phyloP scores from a whole-genome alignment of 2,888 invertebrate species.

The Xylota sylvarum region DNA sequence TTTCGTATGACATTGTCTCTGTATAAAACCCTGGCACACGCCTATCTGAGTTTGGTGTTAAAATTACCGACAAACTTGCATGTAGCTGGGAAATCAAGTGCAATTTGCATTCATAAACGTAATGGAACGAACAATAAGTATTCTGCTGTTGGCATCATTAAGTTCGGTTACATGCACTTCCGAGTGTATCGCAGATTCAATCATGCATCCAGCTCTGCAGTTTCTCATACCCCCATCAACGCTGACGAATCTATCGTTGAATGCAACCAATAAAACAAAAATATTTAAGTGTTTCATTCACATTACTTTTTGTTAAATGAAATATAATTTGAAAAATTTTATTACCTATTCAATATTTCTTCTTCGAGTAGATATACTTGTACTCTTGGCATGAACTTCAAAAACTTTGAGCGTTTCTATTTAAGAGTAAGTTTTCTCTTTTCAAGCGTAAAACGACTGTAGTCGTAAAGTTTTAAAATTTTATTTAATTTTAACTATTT shows the following conservation, averaged over 20 bases:
- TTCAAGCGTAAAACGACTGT: not conserved
- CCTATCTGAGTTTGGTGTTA: constrained; percentile 32
- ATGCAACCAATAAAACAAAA: not conserved
- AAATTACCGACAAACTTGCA: constrained; percentile 58
- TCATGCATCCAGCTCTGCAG: not conserved
- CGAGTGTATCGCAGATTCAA: not conserved
- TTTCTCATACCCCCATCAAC: not conserved
- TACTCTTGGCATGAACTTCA: not conserved
- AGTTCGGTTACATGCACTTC: constrained; percentile 11
- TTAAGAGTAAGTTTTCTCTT: not conserved
- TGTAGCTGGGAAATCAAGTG: constrained; percentile 29
- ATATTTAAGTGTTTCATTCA: not conserved
- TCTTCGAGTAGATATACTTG: not conserved
- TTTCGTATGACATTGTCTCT: constrained; percentile 16
- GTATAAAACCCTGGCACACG: constrained; percentile 20
- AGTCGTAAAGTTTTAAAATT: constrained; percentile 8
- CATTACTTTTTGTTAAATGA: too few relatives aligned
- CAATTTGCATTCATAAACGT: constrained; percentile 59
- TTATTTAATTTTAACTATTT: constrained; percentile 2
- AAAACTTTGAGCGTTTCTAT: not conserved
- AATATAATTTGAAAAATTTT: not conserved
- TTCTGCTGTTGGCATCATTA: constrained; percentile 20
- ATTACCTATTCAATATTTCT: not conserved
- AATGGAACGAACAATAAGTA: constrained; percentile 35
- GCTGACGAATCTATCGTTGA: not conserved